Base-by-base conservation (phyloP, 2,888 invertebrate species). In the Drosophila percnosoma region DNA sequence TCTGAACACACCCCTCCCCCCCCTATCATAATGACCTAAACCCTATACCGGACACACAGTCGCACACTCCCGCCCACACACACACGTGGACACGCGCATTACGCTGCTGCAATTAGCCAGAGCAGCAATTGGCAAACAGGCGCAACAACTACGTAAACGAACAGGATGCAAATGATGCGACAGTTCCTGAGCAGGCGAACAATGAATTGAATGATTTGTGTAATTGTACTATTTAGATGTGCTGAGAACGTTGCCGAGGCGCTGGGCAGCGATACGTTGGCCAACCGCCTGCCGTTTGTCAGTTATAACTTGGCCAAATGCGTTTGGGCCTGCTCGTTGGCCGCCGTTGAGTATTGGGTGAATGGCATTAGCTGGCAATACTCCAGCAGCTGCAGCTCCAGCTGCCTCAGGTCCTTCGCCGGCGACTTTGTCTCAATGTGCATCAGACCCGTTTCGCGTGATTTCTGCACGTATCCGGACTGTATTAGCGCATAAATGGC, bases 401-500 rank as follows among this genome's bases (percentile, higher is more conserved):
- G 73, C 31, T 77, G 68, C 31, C 70, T 38, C 33, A 92, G 69
- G 49, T 87, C 78, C 64, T 84, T 83, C 6, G 72, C 80, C 18
- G 84, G 55, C 11, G 67, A 65, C 0, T 55, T 40, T 7, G 59
- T n/a, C 0, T 74, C 70, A 31, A 79, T 71, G 40, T 75, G 78
- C 77, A 91, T 69, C 31, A 87, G 68, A 5, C 91, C 91, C 29
- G 82, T 83, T 3, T 87, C 86, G 13, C 91, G 92, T 7, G 77
- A 79, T 40, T 90, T 92, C 10, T 69, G 52, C 11, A 92, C 64
- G 78, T 89, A 92, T 2, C 87, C 91, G 18, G 92, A 91, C 36
- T 93, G 92, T 6, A 92, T 91, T 1, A 96, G 93, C 2, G 95
- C 95, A 52, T 93, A 93, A 55, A 96, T 89, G 75, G 95, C 95